Evolutionary conservation across 2,797 vertebrate species (phyloP).

Genomic region (Catharus ustulatus): DNA sequence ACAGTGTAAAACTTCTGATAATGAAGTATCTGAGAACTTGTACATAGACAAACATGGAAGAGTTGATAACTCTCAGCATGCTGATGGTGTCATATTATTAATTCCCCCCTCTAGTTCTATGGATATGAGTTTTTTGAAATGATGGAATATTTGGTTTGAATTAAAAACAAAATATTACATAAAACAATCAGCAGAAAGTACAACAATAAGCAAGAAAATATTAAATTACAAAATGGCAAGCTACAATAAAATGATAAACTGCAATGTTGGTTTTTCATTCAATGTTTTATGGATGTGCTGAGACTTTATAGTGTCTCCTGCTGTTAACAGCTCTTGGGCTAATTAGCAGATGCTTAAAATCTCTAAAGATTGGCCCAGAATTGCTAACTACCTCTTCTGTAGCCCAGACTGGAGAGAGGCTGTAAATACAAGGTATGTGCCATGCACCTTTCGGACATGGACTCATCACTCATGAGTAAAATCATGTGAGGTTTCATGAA

Average conservation of each 20-base stretch:
- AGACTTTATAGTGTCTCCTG: neutral
- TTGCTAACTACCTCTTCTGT: neutral
- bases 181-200: neutral
- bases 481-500: neutral
- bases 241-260: neutral
- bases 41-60: neutral
- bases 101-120: neutral
- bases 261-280: neutral
- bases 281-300: neutral
- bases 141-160: neutral
- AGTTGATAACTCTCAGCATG: neutral
- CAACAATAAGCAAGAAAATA: neutral
- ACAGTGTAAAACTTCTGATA: neutral
- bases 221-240: neutral
- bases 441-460: neutral
- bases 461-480: neutral
- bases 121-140: neutral
- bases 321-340: neutral
- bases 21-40: neutral
- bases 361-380: neutral
- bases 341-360: slow-evolving; percentile 30
- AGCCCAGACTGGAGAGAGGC: neutral
- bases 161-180: neutral
- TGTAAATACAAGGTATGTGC: neutral
- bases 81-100: neutral